Conservation (phyloP, 2,797 vertebrate genomes). For the Siniperca obscura region DNA sequence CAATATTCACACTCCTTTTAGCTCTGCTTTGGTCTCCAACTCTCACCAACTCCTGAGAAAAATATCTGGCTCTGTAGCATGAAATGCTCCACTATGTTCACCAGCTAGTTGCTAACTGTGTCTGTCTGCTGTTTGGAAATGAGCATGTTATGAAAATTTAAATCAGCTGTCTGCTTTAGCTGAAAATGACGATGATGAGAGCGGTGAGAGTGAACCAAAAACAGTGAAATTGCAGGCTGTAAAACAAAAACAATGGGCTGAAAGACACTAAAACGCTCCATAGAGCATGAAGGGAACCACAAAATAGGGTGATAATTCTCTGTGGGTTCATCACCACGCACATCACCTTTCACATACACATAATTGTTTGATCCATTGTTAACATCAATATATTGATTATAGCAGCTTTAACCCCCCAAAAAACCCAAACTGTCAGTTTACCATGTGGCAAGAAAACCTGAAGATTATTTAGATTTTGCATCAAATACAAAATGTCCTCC, state of each 20-base stretch:
- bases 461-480: constrained; percentile 11
- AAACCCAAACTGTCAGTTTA: background rate
- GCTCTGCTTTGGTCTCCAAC: background rate
- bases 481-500: constrained; percentile 12
- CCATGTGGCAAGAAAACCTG: background rate
- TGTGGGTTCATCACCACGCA: background rate
- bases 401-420: background rate
- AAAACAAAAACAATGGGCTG: constrained; percentile 6
- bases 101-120: background rate
- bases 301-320: background rate
- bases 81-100: background rate
- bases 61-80: background rate
- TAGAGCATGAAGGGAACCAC: background rate
- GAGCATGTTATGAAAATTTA: background rate
- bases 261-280: background rate
- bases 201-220: background rate
- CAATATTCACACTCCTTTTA: background rate
- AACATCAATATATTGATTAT: background rate
- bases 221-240: background rate
- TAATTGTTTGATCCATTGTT: background rate
- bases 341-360: background rate
- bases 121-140: background rate
- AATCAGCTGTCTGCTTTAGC: background rate
- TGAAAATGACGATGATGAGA: background rate
- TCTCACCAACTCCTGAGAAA: background rate